Evolutionary conservation across 2,888 invertebrate genomes (phyloP).

Genomic region (Oscheius onirici): DNA sequence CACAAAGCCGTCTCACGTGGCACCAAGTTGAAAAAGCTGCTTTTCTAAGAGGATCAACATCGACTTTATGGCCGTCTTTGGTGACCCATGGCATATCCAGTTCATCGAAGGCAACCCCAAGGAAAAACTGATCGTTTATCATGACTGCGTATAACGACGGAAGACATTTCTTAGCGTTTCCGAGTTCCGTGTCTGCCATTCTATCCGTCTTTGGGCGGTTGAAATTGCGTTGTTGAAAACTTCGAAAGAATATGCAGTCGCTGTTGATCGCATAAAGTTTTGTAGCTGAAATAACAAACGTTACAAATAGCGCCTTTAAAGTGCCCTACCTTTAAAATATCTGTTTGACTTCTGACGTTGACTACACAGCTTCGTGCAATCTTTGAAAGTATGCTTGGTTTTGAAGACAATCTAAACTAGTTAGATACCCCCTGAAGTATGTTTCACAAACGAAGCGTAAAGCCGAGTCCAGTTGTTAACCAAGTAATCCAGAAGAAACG

Average conservation of each 20-base stretch:
- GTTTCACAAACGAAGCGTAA: slow-evolving; percentile 40
- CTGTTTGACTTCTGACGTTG: not conserved
- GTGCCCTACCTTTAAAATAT: slow-evolving; percentile 15
- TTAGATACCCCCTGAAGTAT: too few relatives aligned
- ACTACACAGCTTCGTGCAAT: not conserved
- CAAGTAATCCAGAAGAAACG: slow-evolving; percentile 61
- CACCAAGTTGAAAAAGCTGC: not conserved
- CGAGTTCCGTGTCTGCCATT: not conserved
- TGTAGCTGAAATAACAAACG: slow-evolving; percentile 1
- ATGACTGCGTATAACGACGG: not conserved
- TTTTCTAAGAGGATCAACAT: not conserved
- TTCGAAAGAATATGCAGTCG: not conserved
- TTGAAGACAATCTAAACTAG: not conserved
- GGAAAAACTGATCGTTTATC: not conserved
- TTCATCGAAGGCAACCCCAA: not conserved
- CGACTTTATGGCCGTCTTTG: slow-evolving; percentile 17
- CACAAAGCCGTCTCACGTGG: not conserved
- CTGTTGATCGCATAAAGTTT: not conserved
- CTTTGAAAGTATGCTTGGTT: not conserved
- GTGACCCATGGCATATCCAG: slow-evolving; percentile 25
- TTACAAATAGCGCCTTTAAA: too few relatives aligned
- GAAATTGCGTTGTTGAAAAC: not conserved
- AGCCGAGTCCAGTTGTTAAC: slow-evolving; percentile 63
- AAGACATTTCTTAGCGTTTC: slow-evolving; percentile 1
- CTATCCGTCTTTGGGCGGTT: not conserved